These are phyloP conservation scores for Knipowitschia caucasica DNA, from an alignment of 2,797 vertebrate genomes.

Conservation along the genomic window DNA sequence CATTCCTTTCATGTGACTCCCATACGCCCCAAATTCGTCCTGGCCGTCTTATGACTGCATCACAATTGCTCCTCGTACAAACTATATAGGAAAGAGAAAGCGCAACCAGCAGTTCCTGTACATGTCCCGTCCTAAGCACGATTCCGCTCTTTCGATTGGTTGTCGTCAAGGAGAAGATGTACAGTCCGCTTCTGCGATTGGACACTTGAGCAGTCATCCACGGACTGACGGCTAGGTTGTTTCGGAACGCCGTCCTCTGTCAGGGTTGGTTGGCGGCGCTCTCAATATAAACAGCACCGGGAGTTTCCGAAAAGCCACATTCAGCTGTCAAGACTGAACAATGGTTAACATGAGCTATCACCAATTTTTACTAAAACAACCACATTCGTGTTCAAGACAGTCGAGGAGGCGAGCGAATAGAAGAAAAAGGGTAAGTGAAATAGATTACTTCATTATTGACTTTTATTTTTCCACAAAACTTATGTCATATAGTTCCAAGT, in stretches of 20 bases:
- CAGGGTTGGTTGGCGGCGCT: slow-evolving; percentile 75
- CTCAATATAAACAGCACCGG: slow-evolving; percentile 79
- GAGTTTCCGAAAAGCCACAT: slow-evolving; percentile 83
- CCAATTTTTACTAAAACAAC: slow-evolving; percentile 80
- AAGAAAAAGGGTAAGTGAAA: slow-evolving; percentile 80
- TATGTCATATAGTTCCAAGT: slow-evolving; percentile 17
- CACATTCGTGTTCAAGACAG: slow-evolving; percentile 79
- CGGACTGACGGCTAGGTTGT: slow-evolving; percentile 33
- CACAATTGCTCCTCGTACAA: slow-evolving; percentile 79
- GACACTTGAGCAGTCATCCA: neutral
- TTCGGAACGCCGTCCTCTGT: slow-evolving; percentile 38
- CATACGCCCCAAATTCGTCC: slow-evolving; percentile 87
- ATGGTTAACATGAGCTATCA: slow-evolving; percentile 87
- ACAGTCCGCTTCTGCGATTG: slow-evolving; percentile 43
- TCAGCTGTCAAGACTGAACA: slow-evolving; percentile 82
- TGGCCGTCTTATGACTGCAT: slow-evolving; percentile 86
- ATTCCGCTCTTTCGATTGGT: slow-evolving; percentile 56
- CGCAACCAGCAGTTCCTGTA: slow-evolving; percentile 37
- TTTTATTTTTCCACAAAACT: slow-evolving; percentile 9
- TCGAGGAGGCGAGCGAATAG: slow-evolving; percentile 81
- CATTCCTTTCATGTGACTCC: slow-evolving; percentile 89
- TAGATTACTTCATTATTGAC: neutral
- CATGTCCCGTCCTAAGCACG: slow-evolving; percentile 31
- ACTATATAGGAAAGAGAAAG: slow-evolving; percentile 56
- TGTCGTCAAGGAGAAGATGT: slow-evolving; percentile 80